These are phyloP conservation scores for Tamandua tetradactyla DNA, from an alignment of 2,797 vertebrate genomes.

Conservation along the genomic window DNA sequence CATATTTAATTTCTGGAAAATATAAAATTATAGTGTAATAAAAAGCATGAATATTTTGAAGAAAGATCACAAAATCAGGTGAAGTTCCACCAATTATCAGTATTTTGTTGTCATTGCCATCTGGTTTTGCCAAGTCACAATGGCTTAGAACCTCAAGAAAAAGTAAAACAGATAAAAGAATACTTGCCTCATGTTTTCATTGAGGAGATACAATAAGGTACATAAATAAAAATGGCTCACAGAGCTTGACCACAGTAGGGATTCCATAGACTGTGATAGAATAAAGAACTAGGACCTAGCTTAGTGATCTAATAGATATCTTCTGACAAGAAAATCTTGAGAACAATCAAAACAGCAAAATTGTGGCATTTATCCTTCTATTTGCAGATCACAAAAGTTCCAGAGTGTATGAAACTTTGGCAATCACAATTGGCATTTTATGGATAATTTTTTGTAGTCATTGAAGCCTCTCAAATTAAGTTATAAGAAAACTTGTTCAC, in stretches of 20 bases:
- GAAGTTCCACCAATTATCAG: not conserved
- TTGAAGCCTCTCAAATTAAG: slow-evolving; percentile 10
- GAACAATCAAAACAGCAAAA: not conserved
- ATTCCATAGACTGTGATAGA: not conserved
- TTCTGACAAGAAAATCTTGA: not conserved
- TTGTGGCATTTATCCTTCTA: not conserved
- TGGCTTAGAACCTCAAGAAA: not conserved
- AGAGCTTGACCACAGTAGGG: not conserved
- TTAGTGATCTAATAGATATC: not conserved
- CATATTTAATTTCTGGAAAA: not conserved
- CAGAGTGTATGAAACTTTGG: not conserved
- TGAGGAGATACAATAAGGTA: not conserved
- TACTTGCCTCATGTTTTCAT: not conserved
- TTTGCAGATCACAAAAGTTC: not conserved
- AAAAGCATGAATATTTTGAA: not conserved
- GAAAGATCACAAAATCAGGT: not conserved
- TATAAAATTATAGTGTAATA: not conserved
- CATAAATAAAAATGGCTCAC: not conserved
- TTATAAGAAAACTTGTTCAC: not conserved
- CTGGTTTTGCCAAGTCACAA: not conserved
- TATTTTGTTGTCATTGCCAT: not conserved
- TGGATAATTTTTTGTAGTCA: not conserved
- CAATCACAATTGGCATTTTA: not conserved
- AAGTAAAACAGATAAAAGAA: not conserved
- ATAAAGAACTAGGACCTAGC: not conserved